These are phyloP conservation scores for Phenganax stokvisi DNA, from an alignment of 92 coral and sea anemone genomes.

Conservation along the genomic window DNA sequence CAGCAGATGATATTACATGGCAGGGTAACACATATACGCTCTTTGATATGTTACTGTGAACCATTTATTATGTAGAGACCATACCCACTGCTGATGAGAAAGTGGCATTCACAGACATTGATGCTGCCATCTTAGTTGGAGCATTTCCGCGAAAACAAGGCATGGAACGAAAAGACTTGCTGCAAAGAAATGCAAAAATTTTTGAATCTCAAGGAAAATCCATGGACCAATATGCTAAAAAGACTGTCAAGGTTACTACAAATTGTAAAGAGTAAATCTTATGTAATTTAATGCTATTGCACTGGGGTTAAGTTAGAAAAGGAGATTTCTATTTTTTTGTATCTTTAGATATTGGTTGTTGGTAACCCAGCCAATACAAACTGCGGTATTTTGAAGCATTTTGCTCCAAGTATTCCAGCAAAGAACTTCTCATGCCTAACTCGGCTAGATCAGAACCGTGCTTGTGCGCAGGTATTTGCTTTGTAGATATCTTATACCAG, in stretches of 20 bases:
- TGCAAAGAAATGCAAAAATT: constrained; percentile 86
- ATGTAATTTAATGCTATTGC: background rate
- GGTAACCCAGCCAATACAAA: constrained; percentile 99
- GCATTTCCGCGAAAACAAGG: constrained; percentile 95
- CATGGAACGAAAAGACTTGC: constrained; percentile 88
- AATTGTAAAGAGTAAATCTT: background rate
- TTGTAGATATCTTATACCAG: background rate
- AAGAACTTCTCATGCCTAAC: constrained; percentile 82
- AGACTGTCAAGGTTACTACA: constrained; percentile 68
- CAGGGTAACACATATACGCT: background rate
- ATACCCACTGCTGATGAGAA: constrained; percentile 69
- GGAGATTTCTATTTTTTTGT: background rate
- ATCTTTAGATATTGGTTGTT: constrained; percentile 74
- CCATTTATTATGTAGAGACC: constrained; percentile 49
- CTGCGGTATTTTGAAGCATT: constrained; percentile 69
- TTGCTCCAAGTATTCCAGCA: constrained; percentile 79
- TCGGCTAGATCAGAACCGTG: constrained; percentile 93
- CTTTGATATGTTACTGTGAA: background rate
- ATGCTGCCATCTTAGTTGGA: constrained; percentile 91
- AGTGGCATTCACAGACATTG: constrained; percentile 69
- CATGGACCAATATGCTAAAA: constrained; percentile 73
- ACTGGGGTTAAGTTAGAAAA: background rate
- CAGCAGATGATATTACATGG: background rate
- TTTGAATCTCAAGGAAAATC: constrained; percentile 88
- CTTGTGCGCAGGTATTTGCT: constrained; percentile 71